Conservation (phyloP, 2,797 vertebrate genomes). For the Hoplostethus atlanticus region DNA sequence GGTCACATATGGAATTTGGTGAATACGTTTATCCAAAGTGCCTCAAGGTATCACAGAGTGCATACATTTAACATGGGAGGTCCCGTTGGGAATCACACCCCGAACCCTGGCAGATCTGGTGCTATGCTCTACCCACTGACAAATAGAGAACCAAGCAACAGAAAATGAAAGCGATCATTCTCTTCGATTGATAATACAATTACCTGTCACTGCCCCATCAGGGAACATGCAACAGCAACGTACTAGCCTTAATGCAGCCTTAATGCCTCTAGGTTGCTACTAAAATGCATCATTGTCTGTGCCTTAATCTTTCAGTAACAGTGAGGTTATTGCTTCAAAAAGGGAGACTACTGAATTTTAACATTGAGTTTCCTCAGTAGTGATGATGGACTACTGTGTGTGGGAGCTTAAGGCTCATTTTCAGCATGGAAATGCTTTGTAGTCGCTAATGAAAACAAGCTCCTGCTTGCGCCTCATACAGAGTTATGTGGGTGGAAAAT, state of each 20-base stretch:
- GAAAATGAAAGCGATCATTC: too few relatives aligned
- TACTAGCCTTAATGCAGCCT: background rate
- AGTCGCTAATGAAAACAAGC: constrained; percentile 19
- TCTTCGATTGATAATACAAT: background rate
- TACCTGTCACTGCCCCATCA: background rate
- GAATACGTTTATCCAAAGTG: background rate
- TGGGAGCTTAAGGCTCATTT: constrained; percentile 16
- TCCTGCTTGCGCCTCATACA: constrained; percentile 1
- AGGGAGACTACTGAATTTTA: background rate
- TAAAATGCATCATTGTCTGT: background rate
- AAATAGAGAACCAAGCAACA: background rate
- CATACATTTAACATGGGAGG: background rate
- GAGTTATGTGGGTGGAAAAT: constrained; percentile 13
- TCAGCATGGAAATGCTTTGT: constrained; percentile 22
- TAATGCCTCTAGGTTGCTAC: background rate
- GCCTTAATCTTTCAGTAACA: constrained; percentile 1
- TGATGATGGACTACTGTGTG: constrained; percentile 1
- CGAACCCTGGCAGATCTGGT: background rate
- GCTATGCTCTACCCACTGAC: background rate
- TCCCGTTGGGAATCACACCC: background rate
- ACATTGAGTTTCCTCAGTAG: background rate
- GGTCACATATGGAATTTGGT: background rate
- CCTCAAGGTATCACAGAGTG: background rate
- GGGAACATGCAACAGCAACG: constrained; percentile 3
- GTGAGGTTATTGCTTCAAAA: background rate